phyloP scores from a whole-genome alignment of 1,140 invertebrate genomes.

The Drosophila asahinai region DNA sequence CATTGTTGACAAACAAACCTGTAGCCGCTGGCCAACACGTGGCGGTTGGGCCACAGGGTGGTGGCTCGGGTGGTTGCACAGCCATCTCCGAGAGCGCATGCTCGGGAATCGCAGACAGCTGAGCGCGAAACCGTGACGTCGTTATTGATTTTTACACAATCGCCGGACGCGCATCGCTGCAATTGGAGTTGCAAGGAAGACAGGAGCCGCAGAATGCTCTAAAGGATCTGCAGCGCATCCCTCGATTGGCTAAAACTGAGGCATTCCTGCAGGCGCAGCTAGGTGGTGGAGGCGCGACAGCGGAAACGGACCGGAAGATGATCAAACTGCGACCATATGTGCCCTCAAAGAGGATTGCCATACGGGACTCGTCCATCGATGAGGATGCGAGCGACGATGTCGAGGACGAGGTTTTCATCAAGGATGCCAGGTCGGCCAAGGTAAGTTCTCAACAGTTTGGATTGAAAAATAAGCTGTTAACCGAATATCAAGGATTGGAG shows the following conservation, averaged over 20 bases:
- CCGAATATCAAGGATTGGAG: neutral
- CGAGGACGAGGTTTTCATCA: slow-evolving; percentile 92
- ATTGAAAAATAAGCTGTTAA: no score
- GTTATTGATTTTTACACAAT: slow-evolving; percentile 72
- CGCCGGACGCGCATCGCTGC: slow-evolving; percentile 61
- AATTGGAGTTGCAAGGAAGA: slow-evolving; percentile 43
- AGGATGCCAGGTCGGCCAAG: slow-evolving; percentile 88
- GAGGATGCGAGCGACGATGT: slow-evolving; percentile 87
- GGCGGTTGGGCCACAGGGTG: slow-evolving; percentile 20
- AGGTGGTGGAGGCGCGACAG: neutral
- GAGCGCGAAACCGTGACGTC: slow-evolving; percentile 62
- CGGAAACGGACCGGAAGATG: slow-evolving; percentile 48
- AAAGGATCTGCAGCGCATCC: slow-evolving; percentile 12
- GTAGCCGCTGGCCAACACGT: slow-evolving; percentile 70
- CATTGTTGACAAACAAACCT: slow-evolving; percentile 80
- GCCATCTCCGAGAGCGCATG: slow-evolving; percentile 42
- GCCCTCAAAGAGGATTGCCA: slow-evolving; percentile 82
- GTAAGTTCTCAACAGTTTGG: slow-evolving; percentile 31
- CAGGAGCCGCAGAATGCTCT: slow-evolving; percentile 39
- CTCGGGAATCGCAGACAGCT: slow-evolving; percentile 44
- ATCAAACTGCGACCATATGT: slow-evolving; percentile 85
- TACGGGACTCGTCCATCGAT: slow-evolving; percentile 83
- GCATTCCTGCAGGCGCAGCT: slow-evolving; percentile 34
- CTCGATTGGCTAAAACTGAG: slow-evolving; percentile 9
- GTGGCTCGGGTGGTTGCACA: slow-evolving; percentile 9